Conservation (phyloP, 1,140 invertebrate species). For the Nasonia giraulti region DNA sequence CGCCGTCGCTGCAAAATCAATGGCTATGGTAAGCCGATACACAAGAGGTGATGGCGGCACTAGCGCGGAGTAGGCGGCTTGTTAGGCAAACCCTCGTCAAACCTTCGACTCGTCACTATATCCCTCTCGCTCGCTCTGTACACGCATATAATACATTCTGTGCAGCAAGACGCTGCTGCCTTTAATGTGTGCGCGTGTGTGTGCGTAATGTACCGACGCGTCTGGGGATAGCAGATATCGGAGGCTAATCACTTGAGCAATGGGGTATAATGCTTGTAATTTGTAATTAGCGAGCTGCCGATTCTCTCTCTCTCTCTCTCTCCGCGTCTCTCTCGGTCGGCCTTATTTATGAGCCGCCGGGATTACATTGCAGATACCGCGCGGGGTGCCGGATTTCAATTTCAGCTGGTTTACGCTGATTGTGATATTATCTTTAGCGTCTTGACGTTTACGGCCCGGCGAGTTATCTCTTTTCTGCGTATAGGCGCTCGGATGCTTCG, state of each 20-base stretch:
- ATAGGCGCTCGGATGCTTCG: too few species aligned
- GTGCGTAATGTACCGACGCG: constrained; percentile 12
- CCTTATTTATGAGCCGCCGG: constrained; percentile 12
- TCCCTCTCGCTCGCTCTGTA: background rate
- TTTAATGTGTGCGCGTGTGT: background rate
- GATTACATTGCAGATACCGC: background rate
- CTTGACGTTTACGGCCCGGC: background rate
- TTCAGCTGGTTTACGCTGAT: background rate
- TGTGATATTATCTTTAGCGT: constrained; percentile 2
- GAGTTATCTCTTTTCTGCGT: background rate
- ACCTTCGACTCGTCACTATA: constrained; percentile 59
- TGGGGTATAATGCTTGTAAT: constrained; percentile 49
- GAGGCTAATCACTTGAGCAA: constrained; percentile 52
- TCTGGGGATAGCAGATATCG: constrained; percentile 2
- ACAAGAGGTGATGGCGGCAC: background rate
- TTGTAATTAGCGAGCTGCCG: constrained; percentile 40
- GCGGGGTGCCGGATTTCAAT: constrained; percentile 39
- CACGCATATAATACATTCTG: background rate
- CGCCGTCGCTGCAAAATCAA: constrained; percentile 36
- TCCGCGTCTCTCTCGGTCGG: background rate
- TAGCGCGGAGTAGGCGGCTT: background rate
- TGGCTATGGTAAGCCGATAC: constrained; percentile 51
- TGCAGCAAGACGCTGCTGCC: background rate
- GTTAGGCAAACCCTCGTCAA: constrained; percentile 56
- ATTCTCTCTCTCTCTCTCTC: background rate